Conservation (phyloP, 2,113 vertebrate genomes). For the Phycodurus eques region DNA sequence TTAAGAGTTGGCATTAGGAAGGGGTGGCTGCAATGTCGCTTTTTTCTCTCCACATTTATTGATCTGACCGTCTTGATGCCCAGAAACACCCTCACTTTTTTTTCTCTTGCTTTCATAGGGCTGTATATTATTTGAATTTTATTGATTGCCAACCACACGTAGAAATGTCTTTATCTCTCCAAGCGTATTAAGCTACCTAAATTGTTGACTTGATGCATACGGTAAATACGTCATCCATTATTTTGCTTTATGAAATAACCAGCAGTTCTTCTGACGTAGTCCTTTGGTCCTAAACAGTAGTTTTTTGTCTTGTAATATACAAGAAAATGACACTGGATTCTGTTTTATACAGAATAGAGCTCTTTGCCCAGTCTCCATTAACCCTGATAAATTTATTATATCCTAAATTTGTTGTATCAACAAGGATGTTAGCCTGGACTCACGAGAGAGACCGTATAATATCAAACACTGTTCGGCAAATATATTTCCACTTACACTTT, state of each 20-base stretch:
- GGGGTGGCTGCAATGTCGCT: slow-evolving; percentile 27
- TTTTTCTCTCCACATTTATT: slow-evolving; percentile 56
- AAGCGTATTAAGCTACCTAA: not conserved
- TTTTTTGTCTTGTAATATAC: not conserved
- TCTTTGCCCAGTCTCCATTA: not conserved
- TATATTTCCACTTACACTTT: not conserved
- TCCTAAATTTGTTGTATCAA: not conserved
- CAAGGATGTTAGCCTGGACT: not conserved
- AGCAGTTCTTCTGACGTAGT: not conserved
- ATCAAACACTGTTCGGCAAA: not conserved
- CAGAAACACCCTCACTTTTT: slow-evolving; percentile 48
- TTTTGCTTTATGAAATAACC: not conserved
- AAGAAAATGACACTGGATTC: not conserved
- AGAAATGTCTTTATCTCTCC: not conserved
- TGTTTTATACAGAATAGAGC: not conserved
- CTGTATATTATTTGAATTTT: slow-evolving; percentile 6
- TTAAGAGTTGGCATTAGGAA: slow-evolving; percentile 51
- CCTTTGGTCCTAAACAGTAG: not conserved
- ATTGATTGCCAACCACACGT: not conserved
- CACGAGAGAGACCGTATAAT: not conserved
- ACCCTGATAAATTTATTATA: not conserved
- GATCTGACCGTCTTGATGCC: slow-evolving; percentile 68
- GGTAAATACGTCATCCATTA: not conserved
- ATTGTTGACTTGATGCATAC: not conserved
- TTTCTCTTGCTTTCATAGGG: not conserved